A percentile compares a stretch with the other conserved stretches of the same genome.
Evolutionary conservation across 2,888 invertebrate species (phyloP).

Genomic region (Actias luna): DNA sequence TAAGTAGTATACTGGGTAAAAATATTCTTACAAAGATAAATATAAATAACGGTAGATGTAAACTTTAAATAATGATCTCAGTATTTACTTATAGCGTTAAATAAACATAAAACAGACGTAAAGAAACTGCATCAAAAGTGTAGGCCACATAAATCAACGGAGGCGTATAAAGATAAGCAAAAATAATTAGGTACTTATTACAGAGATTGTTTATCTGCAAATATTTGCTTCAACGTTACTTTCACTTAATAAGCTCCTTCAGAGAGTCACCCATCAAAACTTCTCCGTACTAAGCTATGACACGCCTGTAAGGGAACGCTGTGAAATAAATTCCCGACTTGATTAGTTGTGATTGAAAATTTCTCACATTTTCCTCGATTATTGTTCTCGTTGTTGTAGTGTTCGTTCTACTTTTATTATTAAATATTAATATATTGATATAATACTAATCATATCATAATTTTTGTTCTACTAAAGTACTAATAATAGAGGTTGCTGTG

Average conservation of each 20-base stretch:
- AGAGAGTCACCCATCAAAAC: slow-evolving; percentile 11
- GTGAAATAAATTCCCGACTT: neutral
- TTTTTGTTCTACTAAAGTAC: neutral
- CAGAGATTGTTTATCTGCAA: slow-evolving; percentile 6
- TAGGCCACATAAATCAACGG: too few species aligned
- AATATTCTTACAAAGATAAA: too few species aligned
- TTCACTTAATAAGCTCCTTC: slow-evolving; percentile 7
- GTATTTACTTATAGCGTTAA: neutral
- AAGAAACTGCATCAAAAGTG: neutral
- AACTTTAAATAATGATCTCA: neutral
- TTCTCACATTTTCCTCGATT: neutral
- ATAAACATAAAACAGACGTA: neutral
- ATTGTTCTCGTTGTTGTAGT: too few species aligned
- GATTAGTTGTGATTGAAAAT: slow-evolving; percentile 5
- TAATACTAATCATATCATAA: neutral
- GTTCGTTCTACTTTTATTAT: neutral
- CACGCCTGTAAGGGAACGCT: neutral
- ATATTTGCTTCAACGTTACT: slow-evolving; percentile 5
- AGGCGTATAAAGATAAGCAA: neutral
- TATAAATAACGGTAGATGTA: too few species aligned
- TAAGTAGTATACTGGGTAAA: too few species aligned
- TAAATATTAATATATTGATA: neutral
- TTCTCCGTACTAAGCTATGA: neutral
- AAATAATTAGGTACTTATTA: neutral
- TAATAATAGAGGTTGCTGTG: too few species aligned